These are phyloP conservation scores for Alca torda DNA, from an alignment of 2,797 vertebrate genomes.

Conservation along the genomic window DNA sequence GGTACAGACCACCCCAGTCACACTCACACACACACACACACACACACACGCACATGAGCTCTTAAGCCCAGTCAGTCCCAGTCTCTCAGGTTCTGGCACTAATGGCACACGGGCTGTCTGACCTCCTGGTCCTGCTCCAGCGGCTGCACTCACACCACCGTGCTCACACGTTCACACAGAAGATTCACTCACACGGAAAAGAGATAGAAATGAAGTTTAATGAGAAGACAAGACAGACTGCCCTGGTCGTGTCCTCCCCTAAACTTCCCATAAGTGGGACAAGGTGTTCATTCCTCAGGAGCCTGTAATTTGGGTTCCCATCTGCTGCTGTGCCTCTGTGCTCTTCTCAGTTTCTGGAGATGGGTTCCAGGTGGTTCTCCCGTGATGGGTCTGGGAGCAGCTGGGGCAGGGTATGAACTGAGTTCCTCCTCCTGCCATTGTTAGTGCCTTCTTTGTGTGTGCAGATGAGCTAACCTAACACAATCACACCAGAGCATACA, in stretches of 20 bases:
- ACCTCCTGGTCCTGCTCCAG: too few species aligned
- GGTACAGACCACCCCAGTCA: neutral
- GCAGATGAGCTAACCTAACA: neutral
- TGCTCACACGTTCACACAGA: neutral
- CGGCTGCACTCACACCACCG: neutral
- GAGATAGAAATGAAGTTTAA: neutral
- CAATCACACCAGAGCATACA: neutral
- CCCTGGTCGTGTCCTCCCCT: too few species aligned
- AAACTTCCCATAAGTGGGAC: too few species aligned
- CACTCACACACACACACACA: neutral
- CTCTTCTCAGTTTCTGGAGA: neutral
- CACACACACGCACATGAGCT: neutral
- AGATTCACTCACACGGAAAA: neutral
- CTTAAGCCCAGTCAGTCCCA: neutral
- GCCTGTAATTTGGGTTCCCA: neutral
- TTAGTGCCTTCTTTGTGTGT: neutral
- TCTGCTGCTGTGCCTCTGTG: neutral
- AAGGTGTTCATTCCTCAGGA: neutral
- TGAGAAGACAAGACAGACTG: neutral
- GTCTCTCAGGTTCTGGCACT: neutral
- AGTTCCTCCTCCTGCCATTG: neutral
- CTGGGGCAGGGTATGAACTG: neutral
- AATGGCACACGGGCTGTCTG: neutral
- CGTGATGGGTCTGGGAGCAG: neutral
- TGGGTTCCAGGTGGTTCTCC: neutral